Conservation (phyloP, 2,888 invertebrate genomes). For the Chromoteleia sp. region DNA sequence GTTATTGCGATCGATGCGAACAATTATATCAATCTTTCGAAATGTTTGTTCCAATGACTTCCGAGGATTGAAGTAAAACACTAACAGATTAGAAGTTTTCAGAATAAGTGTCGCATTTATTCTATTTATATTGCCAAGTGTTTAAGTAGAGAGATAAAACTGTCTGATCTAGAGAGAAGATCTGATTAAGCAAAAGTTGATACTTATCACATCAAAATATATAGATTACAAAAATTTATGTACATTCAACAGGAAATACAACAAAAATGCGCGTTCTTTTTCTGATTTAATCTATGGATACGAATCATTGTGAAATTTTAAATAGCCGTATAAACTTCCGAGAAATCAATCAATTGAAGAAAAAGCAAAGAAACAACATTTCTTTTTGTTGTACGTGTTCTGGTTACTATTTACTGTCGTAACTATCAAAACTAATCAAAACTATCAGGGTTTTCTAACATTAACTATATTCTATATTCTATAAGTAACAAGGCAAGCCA, state of each 20-base stretch:
- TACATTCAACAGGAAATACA: background rate
- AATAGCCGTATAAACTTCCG: too few species aligned
- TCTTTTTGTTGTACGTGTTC: too few species aligned
- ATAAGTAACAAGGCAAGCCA: too few species aligned
- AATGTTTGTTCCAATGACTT: conserved; percentile 8
- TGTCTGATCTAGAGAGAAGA: conserved; percentile 10
- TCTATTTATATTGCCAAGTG: too few species aligned
- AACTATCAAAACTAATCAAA: too few species aligned
- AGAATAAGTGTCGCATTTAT: conserved; percentile 2
- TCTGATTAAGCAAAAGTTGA: conserved; percentile 24
- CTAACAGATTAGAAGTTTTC: conserved; percentile 9
- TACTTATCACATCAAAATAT: background rate
- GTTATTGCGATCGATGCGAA: background rate
- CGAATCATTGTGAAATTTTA: background rate
- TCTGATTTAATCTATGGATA: background rate
- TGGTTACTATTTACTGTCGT: too few species aligned
- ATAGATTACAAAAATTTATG: background rate
- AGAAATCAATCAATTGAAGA: background rate
- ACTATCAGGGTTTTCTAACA: too few species aligned
- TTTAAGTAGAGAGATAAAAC: too few species aligned
- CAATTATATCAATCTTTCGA: conserved; percentile 18
- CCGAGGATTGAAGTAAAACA: conserved; percentile 12
- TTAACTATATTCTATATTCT: too few species aligned
- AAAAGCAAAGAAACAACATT: too few species aligned
- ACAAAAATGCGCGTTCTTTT: background rate